Base-by-base conservation (phyloP, 1,140 invertebrate species). In the Drosophila athabasca region DNA sequence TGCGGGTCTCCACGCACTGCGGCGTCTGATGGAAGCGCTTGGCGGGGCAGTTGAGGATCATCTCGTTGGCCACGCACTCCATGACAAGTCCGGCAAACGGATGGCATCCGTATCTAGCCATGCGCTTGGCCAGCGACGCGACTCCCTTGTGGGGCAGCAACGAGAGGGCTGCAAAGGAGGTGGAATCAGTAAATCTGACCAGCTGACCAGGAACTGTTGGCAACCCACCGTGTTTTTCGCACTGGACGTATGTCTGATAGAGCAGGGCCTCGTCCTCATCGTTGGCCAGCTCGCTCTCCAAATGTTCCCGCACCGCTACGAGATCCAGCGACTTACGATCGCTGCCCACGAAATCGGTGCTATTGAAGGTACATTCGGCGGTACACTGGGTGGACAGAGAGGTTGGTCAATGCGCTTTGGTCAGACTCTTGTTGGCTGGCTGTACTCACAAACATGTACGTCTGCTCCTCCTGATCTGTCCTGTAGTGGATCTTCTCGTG, bases 61-160 rank as follows among this genome's bases (percentile, higher is more conserved):
- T 82, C 54, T 87, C 78, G 53, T 88, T 87, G 44, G 79, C 51
- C 11, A 87, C 75, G 46, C 82, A 87, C 61, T 87, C 82, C 29
- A 82, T 39, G 2, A 87, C 79, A 24, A 87, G 24, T 0, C 82
- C 82, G 1, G 82, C 70, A 58, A 72, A 87, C 6, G 75, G 70
- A 65, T 87, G 82, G 26, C 82, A 87, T 22, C 60, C 62, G n/a
- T 65, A 39, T 0, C 17, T 22, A 5, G 13, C 8, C 6, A 87
- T 22, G 15, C 75, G 78, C 39, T 55, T 67, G 19, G 49, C 60
- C 22, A 87, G 24, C 2, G 45, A 0, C 29, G 65, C 46, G 11
- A 87, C 75, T 6, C 57, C 61, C 29, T 76, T 64, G 24, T 82
- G 83, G 0, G 24, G 22, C 7, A 87, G 26, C 2, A 69, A 54